Percentiles rank a stretch among this genome's conserved stretches.
These are phyloP conservation scores for Chloebia gouldiae DNA, from an alignment of 2,113 vertebrate genomes.

Conservation along the genomic window DNA sequence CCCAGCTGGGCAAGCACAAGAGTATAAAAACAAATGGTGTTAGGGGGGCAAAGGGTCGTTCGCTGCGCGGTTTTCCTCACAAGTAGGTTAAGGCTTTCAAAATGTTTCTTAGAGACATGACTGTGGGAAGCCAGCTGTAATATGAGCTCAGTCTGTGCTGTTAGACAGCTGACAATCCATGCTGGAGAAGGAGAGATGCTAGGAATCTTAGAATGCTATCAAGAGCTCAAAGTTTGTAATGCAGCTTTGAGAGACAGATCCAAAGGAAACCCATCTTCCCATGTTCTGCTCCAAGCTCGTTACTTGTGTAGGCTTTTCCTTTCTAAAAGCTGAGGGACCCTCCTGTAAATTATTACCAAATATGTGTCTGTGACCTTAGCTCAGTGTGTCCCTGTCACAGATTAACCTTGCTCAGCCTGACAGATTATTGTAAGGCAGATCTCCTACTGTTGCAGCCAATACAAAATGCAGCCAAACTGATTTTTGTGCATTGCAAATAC, in stretches of 20 bases:
- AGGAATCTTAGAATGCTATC: not conserved
- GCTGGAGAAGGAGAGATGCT: not conserved
- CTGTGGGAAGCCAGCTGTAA: not conserved
- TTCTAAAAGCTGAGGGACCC: not conserved
- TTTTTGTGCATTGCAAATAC: not conserved
- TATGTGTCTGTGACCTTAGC: not conserved
- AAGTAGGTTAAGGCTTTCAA: not conserved
- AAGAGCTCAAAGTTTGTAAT: not conserved
- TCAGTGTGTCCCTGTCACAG: not conserved
- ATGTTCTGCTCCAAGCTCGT: not conserved
- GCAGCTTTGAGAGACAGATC: not conserved
- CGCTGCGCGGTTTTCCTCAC: accelerated
- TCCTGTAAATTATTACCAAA: not conserved
- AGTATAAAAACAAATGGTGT: accelerated
- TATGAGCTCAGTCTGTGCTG: accelerated
- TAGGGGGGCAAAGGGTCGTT: not conserved
- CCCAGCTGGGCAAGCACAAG: not conserved
- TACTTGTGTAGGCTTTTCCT: not conserved
- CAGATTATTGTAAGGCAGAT: not conserved
- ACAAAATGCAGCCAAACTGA: not conserved
- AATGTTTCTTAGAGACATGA: accelerated
- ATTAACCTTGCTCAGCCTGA: not conserved
- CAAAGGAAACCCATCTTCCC: not conserved
- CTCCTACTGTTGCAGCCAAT: not conserved
- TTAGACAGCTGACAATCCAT: not conserved